phyloP scores from a whole-genome alignment of 2,888 invertebrate genomes.

The Lordiphosa andalusiaca region DNA sequence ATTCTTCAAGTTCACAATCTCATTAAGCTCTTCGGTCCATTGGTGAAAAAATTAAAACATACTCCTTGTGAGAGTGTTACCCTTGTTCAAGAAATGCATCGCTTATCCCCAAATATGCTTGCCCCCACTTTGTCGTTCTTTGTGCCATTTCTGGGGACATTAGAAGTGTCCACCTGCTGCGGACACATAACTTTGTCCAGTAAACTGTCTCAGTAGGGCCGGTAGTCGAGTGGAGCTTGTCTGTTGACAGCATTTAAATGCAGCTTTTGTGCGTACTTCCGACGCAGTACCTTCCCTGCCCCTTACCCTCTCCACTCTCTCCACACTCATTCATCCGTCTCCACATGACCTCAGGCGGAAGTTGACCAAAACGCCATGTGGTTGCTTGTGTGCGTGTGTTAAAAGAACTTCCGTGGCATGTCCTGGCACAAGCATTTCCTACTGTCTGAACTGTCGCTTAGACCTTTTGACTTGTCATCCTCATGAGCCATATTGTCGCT shows the following conservation, averaged over 20 bases:
- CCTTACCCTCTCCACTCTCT: neutral
- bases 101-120: no score
- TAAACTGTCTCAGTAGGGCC: slow-evolving; percentile 15
- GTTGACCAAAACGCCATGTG: slow-evolving; percentile 49
- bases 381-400: slow-evolving; percentile 25
- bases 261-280: slow-evolving; percentile 57
- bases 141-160: no score
- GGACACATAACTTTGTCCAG: slow-evolving; percentile 18
- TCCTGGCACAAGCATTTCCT: slow-evolving; percentile 46
- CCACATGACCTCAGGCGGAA: slow-evolving; percentile 37
- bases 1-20: no score
- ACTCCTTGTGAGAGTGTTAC: no score
- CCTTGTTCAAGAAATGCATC: no score
- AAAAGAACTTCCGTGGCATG: slow-evolving; percentile 55
- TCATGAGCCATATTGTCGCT: slow-evolving; percentile 36
- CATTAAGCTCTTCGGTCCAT: no score
- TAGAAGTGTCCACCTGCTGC: neutral
- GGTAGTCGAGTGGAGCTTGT: slow-evolving; percentile 6
- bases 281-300: slow-evolving; percentile 26
- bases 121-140: no score
- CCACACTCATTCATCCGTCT: slow-evolving; percentile 5
- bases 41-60: no score
- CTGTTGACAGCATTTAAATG: slow-evolving; percentile 41
- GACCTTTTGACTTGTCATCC: slow-evolving; percentile 59
- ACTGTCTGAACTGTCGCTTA: slow-evolving; percentile 35